Evolutionary conservation across 2,888 invertebrate genomes (phyloP), one percentile per base, ranked within the genome.

Genomic region (Marronus borbonicus): DNA sequence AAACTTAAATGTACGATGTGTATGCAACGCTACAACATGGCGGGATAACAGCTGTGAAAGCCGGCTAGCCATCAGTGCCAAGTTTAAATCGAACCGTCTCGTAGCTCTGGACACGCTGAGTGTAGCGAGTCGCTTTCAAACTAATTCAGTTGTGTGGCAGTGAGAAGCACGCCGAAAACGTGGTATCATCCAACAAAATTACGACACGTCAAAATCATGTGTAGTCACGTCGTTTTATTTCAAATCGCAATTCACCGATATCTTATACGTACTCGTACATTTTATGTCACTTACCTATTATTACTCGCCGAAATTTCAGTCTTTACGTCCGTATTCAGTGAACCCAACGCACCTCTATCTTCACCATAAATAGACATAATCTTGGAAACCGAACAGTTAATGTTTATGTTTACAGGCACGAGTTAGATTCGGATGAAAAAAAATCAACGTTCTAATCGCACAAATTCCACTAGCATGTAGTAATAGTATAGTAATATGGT

Each of bases 331-430:
- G 89, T 89, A 87, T 89, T 89, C 84, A 90, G 90, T 83, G 91
- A 89, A 86, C 90, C 88, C 86, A 90, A 88, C 83, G 90, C 87
- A 85, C 89, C 89, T 84, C 90, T 90, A 83, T 88, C 89, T 84
- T 86, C 87, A 84, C 87, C 88, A 88, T 90, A 90, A 88, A 90
- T 89, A 87, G 91, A 91, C 91, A 91, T 91, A 89, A 84, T 86
- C 83, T 82, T 66, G 79, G 60, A 60, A 78, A 78, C 79, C 52
- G 76, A 76, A 78, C 76, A 78, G 68, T 68, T 50, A 49, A 50
- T 77, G 70, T 80, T 77, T 77, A 69, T 50, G 55, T 66, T 74
- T 66, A 36, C 50, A 50, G 55, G 44, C 70, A 55, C 76, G 70
- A 60, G 66, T 44, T 77, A 66, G 77, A 79, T 80, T 80, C 81